A percentile compares a stretch with the other conserved stretches of the same genome.
Evolutionary conservation across 2,113 vertebrate species (phyloP).

Genomic region (Cephalopholis sonnerati): DNA sequence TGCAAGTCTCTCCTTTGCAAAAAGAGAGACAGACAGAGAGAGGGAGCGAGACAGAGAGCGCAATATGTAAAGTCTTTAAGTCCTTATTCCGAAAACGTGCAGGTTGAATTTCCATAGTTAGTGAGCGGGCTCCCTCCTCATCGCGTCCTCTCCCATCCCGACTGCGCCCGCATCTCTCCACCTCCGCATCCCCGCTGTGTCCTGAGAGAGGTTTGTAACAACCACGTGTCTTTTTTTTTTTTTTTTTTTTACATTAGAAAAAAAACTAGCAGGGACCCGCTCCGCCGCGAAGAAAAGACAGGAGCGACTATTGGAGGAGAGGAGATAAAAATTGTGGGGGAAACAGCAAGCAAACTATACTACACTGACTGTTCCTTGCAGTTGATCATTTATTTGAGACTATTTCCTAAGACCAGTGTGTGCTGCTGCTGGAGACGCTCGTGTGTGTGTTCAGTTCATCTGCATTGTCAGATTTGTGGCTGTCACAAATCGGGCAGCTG

Average conservation of each 20-base stretch:
- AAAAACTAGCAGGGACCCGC: conserved; percentile 58
- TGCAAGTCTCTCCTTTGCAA: conserved; percentile 23
- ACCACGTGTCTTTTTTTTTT: conserved; percentile 79
- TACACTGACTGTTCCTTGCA: neutral
- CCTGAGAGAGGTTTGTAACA: conserved; percentile 76
- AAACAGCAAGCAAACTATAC: neutral
- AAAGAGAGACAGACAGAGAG: neutral
- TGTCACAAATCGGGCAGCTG: conserved; percentile 3
- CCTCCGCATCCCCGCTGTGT: conserved; percentile 74
- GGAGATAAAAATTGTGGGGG: neutral
- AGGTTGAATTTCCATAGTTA: conserved; percentile 53
- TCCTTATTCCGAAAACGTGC: conserved; percentile 38
- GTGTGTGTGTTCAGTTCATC: neutral
- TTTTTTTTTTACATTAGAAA: conserved; percentile 43
- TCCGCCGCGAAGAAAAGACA: conserved; percentile 60
- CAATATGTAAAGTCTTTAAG: conserved; percentile 39
- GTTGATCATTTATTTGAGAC: neutral
- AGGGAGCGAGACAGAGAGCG: neutral
- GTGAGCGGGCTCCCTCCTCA: conserved; percentile 64
- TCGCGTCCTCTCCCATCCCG: conserved; percentile 73
- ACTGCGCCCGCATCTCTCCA: conserved; percentile 76
- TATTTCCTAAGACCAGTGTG: neutral
- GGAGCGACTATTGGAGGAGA: conserved; percentile 5
- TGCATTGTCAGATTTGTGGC: neutral
- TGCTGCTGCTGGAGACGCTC: neutral